A percentile compares a stretch with the other conserved stretches of the same genome.
phyloP scores from a whole-genome alignment of 2,113 vertebrate genomes.

The Toxotes jaculatrix region DNA sequence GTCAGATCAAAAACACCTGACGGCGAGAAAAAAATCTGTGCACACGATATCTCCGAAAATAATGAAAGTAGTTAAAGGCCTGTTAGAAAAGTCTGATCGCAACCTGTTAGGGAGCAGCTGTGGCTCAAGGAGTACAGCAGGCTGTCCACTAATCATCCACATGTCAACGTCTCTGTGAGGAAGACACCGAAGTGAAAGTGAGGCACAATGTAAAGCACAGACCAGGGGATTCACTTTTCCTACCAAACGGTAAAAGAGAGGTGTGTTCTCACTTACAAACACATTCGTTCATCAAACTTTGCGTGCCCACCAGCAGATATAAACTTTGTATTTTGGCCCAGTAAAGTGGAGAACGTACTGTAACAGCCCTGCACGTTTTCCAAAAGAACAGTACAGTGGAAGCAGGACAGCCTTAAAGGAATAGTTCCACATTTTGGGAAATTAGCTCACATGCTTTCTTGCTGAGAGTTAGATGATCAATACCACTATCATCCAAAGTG shows the following conservation, averaged over 20 bases:
- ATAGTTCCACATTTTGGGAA: background rate
- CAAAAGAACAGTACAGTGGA: background rate
- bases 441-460: background rate
- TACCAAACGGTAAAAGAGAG: background rate
- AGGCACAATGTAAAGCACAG: background rate
- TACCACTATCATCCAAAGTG: background rate
- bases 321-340: background rate
- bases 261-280: constrained; percentile 7
- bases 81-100: background rate
- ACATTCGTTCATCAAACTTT: constrained; percentile 9
- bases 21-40: no score
- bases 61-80: background rate
- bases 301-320: background rate
- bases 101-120: background rate
- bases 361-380: background rate
- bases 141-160: background rate
- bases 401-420: no score
- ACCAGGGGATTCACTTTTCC: background rate
- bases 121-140: background rate
- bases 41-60: no score
- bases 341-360: constrained; percentile 7
- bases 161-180: background rate
- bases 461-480: background rate
- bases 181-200: background rate
- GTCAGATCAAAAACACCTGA: no score